phyloP scores from a whole-genome alignment of 2,113 vertebrate genomes.

The Cephalopterus ornatus region DNA sequence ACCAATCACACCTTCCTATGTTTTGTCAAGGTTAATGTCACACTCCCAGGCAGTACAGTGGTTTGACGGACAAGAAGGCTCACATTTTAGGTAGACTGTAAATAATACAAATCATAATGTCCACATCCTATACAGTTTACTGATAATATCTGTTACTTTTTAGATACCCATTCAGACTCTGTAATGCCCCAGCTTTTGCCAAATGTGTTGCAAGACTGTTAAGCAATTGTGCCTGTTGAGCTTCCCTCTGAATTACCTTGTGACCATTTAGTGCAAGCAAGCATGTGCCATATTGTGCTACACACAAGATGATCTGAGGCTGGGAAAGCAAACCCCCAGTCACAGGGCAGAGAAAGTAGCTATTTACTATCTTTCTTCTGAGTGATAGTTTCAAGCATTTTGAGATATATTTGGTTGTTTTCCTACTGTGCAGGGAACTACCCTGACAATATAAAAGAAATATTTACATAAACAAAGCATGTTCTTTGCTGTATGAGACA shows the following conservation, averaged over 20 bases:
- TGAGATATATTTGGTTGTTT: background rate
- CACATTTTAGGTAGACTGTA: background rate
- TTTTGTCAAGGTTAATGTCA: background rate
- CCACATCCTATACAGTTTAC: background rate
- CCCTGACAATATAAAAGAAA: background rate
- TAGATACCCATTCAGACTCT: background rate
- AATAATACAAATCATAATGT: background rate
- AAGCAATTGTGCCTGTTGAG: background rate
- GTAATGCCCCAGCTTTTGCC: background rate
- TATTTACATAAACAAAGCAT: background rate
- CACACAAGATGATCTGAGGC: background rate
- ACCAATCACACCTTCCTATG: background rate
- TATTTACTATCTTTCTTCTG: background rate
- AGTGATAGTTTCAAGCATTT: background rate
- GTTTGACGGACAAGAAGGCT: background rate
- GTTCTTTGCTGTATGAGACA: background rate
- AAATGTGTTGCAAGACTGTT: rapidly evolving
- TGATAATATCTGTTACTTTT: background rate
- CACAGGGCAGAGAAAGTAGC: background rate
- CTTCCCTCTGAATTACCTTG: background rate
- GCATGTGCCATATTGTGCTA: background rate
- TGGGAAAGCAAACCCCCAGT: background rate
- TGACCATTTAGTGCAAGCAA: background rate
- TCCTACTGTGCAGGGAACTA: background rate
- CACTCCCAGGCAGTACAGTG: background rate